Evolutionary conservation across 2,888 invertebrate species (phyloP).

Genomic region (Eilema caniola): DNA sequence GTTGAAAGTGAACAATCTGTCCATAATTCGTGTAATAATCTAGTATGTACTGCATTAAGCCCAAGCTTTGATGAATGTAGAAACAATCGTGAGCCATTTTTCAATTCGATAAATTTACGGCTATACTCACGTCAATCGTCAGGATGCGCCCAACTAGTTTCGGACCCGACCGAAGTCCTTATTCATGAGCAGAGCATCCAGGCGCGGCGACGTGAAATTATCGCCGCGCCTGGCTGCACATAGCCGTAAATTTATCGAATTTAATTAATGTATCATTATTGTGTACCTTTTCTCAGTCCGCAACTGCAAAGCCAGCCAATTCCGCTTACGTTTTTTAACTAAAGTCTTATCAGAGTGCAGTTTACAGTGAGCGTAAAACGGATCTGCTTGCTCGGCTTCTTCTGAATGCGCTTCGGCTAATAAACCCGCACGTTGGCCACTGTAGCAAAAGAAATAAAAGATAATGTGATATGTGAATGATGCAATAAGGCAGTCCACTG

Average conservation of each 20-base stretch:
- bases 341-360: conserved; percentile 97
- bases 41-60: no score
- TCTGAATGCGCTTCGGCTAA: conserved; percentile 97
- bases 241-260: no score
- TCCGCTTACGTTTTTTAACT: conserved; percentile 92
- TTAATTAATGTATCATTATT: not conserved
- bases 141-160: no score
- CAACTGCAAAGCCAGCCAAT: conserved; percentile 95
- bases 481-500: not conserved
- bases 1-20: not conserved
- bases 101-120: no score
- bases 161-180: no score
- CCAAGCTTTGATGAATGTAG: no score
- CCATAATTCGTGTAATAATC: not conserved
- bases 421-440: conserved; percentile 97
- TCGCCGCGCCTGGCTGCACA: no score
- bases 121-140: no score
- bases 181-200: no score
- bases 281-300: conserved; percentile 89
- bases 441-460: conserved; percentile 60
- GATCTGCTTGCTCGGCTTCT: conserved; percentile 97
- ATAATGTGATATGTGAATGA: not conserved
- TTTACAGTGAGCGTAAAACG: conserved; percentile 98
- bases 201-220: no score
- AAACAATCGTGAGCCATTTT: no score